Evolutionary conservation across 2,797 vertebrate species (phyloP), one percentile per base, ranked within the genome.

Genomic region (Labeo calbasu): DNA sequence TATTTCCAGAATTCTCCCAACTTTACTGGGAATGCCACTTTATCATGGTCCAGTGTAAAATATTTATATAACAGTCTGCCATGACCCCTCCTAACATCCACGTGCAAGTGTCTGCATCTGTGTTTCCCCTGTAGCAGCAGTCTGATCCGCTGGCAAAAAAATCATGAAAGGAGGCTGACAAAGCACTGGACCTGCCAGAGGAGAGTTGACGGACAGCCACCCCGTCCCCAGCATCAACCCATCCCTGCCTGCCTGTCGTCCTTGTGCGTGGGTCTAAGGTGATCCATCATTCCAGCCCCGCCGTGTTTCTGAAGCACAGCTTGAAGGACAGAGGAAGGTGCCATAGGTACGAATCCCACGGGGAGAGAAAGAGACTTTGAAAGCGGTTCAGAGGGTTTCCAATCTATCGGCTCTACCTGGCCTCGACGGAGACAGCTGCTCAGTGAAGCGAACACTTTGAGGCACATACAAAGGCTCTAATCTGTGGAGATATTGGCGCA

Each of bases 211-310:
- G 36, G 69, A 73, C 84, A 85, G 69, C 63, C 73, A 46, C 48
- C 50, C 21, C 23, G 36, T 82, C 48, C 84, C 79, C 65, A 77
- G 73, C 40, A 75, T 72, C 78, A 79, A 43, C 19, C 28, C 69
- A 73, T 81, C 69, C 77, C 65, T 79, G 32, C 46, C 32, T 84
- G 79, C 61, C 71, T 25, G 53, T 36, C 9, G 61, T 40, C 84
- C 84, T 84, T 76, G 76, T 71, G 75, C 66, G 36, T 82, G 66
- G 84, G 78, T 81, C 83, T 83, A 71, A 80, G 87, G 81, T 80
- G 66, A 85, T 84, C 72, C 80, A 85, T 88, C 85, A 86, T 70
- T 71, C 40, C 85, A 66, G 65, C 61, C 82, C 81, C n/a, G 46
- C 36, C 72, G 53, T 85, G 87, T 79, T 86, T 82, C 63, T 87